These are phyloP conservation scores for Brachycybe producta DNA, from an alignment of 2,888 invertebrate genomes.

Conservation along the genomic window DNA sequence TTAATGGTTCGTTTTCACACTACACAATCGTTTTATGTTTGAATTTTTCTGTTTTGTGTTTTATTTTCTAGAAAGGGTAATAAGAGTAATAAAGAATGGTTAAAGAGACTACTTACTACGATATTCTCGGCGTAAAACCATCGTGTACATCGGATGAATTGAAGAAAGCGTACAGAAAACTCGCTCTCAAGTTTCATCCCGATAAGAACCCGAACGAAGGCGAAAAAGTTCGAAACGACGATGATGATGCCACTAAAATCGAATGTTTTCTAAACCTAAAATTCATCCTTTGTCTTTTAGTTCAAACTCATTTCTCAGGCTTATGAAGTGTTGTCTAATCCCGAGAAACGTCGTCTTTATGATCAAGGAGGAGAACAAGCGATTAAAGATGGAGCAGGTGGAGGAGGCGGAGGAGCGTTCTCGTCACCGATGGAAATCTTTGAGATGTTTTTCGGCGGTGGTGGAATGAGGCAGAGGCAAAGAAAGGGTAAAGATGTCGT, in stretches of 20 bases:
- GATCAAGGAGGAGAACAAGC: slow-evolving; percentile 93
- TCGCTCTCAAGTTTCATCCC: slow-evolving; percentile 93
- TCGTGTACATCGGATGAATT: slow-evolving; percentile 73
- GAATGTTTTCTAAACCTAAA: not conserved
- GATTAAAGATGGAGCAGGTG: slow-evolving; percentile 69
- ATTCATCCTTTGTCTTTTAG: slow-evolving; percentile 29
- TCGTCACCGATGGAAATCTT: slow-evolving; percentile 96
- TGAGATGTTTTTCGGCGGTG: slow-evolving; percentile 88
- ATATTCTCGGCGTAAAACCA: slow-evolving; percentile 83
- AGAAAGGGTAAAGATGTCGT: slow-evolving; percentile 75
- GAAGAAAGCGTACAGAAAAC: slow-evolving; percentile 91
- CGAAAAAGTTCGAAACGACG: slow-evolving; percentile 57
- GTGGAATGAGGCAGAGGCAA: slow-evolving; percentile 41
- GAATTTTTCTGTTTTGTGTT: not conserved
- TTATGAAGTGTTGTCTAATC: slow-evolving; percentile 91
- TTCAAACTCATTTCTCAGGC: slow-evolving; percentile 97
- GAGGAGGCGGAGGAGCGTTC: slow-evolving; percentile 51
- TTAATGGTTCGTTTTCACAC: too few species aligned
- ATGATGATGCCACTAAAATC: too few species aligned
- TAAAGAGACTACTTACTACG: slow-evolving; percentile 92
- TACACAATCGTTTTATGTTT: too few species aligned
- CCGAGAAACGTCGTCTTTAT: slow-evolving; percentile 81
- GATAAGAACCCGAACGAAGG: slow-evolving; percentile 97
- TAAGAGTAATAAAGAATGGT: slow-evolving; percentile 53
- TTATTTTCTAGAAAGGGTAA: not conserved